Base-by-base conservation (phyloP, 2,797 vertebrate genomes). In the Geotrypetes seraphini region DNA sequence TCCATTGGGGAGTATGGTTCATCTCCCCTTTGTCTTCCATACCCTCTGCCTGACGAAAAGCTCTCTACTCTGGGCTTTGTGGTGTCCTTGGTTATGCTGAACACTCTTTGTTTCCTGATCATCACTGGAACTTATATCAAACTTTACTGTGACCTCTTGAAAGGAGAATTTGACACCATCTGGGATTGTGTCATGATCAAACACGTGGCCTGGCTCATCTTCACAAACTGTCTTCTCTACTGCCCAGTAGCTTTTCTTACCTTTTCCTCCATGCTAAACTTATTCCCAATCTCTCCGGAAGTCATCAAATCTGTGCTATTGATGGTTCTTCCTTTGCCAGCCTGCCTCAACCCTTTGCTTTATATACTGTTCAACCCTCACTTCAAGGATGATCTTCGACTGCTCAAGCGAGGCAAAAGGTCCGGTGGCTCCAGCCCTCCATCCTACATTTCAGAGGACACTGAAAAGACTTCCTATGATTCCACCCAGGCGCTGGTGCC, bases 361-460 rank as follows among this genome's bases (percentile, higher is more conserved):
- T 96, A 94, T 71, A 84, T 91, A 28, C 78, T 96, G 39, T 92
- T 94, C 63, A 92, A 85, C 57, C 89, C 88, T 7, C 84, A 87
- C 24, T 91, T 90, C 41, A 86, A 88, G 42, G 88, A 89, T 51
- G 87, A 92, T 51, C 67, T 95, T 36, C 74, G 71, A 10, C 69
- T 71, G 10, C 54, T 92, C 16, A 63, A 47, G 47, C 87, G 81
- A 53, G 60, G 78, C 69, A 66, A 43, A 16, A 66, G 60, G 48
- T 69, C 74, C 10, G 82, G 71, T 50, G 77, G 77, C 15, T 12
- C 66, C 19, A 85, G 80, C 35, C 52, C 74, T 54, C 56, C 69
- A 33, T 78, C 75, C 19, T 43, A 82, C 31, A 79, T 84, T 50
- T 83, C 83, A 1, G 91, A 93, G 19, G 87, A 90, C 16, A 75